Conservation (phyloP, 1,140 invertebrate genomes). For the Eciton burchellii region DNA sequence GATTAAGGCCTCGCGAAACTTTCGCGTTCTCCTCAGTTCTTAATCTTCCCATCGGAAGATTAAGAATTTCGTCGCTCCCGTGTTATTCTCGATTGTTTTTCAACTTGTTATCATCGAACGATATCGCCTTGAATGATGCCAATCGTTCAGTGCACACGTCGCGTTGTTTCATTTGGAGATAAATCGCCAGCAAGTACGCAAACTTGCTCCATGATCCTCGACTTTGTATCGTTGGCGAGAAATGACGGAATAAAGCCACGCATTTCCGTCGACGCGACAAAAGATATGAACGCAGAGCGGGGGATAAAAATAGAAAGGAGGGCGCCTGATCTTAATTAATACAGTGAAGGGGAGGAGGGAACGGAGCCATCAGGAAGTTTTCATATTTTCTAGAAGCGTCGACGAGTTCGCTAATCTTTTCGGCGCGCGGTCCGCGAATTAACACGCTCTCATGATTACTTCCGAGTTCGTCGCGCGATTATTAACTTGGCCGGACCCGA, state of each 20-base stretch:
- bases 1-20: constrained; percentile 6
- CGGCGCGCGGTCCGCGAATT: constrained; percentile 60
- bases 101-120: background rate
- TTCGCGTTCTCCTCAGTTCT: constrained; percentile 28
- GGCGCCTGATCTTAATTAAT: constrained; percentile 70
- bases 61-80: background rate
- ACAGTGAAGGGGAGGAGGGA: constrained; percentile 8
- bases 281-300: constrained; percentile 3
- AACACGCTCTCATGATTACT: constrained; percentile 70
- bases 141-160: background rate
- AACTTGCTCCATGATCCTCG: background rate
- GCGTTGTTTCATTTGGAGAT: background rate
- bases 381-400: constrained; percentile 67
- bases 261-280: constrained; percentile 24
- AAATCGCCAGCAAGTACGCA: constrained; percentile 9
- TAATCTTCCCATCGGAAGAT: constrained; percentile 1
- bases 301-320: constrained; percentile 19
- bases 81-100: background rate
- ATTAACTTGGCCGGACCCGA: constrained; percentile 61
- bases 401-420: constrained; percentile 67
- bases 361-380: constrained; percentile 64
- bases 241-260: constrained; percentile 19
- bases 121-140: background rate
- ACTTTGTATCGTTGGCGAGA: constrained; percentile 14
- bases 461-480: constrained; percentile 66